phyloP scores from a whole-genome alignment of 1,140 invertebrate genomes.

The Drosophila eugracilis region DNA sequence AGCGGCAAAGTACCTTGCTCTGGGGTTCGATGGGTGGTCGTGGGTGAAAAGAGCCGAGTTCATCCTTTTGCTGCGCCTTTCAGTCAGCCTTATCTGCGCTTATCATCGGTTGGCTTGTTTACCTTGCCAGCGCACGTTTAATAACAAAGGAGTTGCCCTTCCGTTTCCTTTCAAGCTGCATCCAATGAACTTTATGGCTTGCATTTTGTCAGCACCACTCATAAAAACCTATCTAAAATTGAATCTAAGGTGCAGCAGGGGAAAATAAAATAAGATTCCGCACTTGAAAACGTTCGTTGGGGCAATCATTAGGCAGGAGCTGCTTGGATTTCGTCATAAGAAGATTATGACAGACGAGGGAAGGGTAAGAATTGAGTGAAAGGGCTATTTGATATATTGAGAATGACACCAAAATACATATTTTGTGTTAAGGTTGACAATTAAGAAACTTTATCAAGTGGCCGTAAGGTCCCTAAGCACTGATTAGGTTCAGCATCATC shows the following conservation, averaged over 20 bases:
- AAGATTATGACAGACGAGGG: too few relatives aligned
- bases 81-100: slow-evolving; percentile 50
- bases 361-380: too few relatives aligned
- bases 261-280: slow-evolving; percentile 50
- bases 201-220: slow-evolving; percentile 73
- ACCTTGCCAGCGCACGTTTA: slow-evolving; percentile 43
- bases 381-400: background rate
- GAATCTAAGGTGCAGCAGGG: slow-evolving; percentile 63
- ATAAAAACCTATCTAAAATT: slow-evolving; percentile 72
- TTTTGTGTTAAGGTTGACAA: too few relatives aligned
- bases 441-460: too few relatives aligned
- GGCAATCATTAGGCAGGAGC: slow-evolving; percentile 29
- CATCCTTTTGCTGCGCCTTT: slow-evolving; percentile 4
- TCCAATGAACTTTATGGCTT: slow-evolving; percentile 57
- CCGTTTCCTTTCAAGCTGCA: slow-evolving; percentile 31
- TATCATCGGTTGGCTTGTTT: slow-evolving; percentile 70
- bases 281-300: slow-evolving; percentile 47
- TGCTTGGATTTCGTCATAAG: slow-evolving; percentile 11
- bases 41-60: slow-evolving; percentile 29
- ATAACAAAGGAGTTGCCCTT: slow-evolving; percentile 56
- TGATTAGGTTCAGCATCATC: too few relatives aligned
- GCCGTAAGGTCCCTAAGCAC: too few relatives aligned
- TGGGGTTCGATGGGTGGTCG: background rate
- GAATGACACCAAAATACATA: background rate
- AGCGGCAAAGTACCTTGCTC: slow-evolving; percentile 8